These are phyloP conservation scores for Ooceraea biroi DNA, from an alignment of 1,140 invertebrate species.

Conservation along the genomic window DNA sequence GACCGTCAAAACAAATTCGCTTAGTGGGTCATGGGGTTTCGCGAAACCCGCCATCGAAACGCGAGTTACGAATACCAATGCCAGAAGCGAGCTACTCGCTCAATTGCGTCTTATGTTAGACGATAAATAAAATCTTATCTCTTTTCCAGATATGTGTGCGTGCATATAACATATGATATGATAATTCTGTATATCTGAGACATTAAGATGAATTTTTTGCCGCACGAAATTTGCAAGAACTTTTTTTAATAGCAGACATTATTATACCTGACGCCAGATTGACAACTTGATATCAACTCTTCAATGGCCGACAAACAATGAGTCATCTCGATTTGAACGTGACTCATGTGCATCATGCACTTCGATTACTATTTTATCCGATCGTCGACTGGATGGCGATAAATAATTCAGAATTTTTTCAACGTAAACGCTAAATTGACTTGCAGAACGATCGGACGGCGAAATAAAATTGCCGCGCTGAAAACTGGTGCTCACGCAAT, in stretches of 20 bases:
- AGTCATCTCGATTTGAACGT: too few species aligned
- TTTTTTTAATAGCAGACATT: neutral
- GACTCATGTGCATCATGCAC: neutral
- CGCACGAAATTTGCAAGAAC: neutral
- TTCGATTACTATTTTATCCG: neutral
- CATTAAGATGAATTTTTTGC: too few species aligned
- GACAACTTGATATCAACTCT: too few species aligned
- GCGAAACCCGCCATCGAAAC: neutral
- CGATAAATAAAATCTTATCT: neutral
- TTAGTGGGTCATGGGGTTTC: constrained; percentile 48
- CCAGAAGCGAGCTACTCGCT: neutral
- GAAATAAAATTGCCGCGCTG: neutral
- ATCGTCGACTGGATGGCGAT: neutral
- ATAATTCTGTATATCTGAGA: too few species aligned
- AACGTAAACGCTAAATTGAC: constrained; percentile 13
- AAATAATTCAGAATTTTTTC: constrained; percentile 28
- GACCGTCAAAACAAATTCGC: constrained; percentile 50
- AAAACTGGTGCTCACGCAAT: neutral
- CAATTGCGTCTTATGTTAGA: neutral
- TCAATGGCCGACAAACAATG: too few species aligned
- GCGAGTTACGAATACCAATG: constrained; percentile 34
- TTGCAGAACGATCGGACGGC: neutral
- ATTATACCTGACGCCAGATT: too few species aligned
- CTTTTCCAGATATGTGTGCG: too few species aligned
- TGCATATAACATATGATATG: too few species aligned